Percentiles rank a stretch among this genome's conserved stretches.
Conservation (phyloP, 2,888 invertebrate species). For the Empis livida region DNA sequence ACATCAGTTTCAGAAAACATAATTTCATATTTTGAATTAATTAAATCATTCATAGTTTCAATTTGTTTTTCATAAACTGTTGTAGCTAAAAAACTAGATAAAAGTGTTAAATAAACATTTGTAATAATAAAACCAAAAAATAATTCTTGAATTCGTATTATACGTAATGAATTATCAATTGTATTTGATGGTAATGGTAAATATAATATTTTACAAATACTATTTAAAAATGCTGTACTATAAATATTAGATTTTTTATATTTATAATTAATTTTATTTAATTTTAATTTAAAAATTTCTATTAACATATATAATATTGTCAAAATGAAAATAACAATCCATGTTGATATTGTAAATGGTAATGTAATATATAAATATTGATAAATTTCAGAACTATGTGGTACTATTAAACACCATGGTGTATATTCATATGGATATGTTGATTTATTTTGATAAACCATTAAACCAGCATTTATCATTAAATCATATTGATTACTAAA, state of each 20-base stretch:
- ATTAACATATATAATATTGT: neutral
- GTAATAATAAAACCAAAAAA: neutral
- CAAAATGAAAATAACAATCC: neutral
- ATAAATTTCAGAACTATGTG: neutral
- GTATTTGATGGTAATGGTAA: neutral
- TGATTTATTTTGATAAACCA: neutral
- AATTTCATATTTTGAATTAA: neutral
- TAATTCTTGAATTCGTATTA: neutral
- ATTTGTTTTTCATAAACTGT: neutral
- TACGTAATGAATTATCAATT: neutral
- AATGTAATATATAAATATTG: neutral
- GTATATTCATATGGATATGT: neutral
- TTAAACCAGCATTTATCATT: too few relatives aligned
- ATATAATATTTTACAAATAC: neutral
- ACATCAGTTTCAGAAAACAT: neutral
- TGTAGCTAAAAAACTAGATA: neutral
- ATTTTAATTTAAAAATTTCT: neutral
- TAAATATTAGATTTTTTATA: neutral
- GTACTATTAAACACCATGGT: neutral
- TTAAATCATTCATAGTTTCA: neutral
- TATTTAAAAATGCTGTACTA: neutral
- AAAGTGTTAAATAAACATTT: neutral
- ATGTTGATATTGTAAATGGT: neutral
- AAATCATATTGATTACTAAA: neutral
- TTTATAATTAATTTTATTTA: neutral